Conservation (phyloP, 2,797 vertebrate species). For the Poecilia gillii region DNA sequence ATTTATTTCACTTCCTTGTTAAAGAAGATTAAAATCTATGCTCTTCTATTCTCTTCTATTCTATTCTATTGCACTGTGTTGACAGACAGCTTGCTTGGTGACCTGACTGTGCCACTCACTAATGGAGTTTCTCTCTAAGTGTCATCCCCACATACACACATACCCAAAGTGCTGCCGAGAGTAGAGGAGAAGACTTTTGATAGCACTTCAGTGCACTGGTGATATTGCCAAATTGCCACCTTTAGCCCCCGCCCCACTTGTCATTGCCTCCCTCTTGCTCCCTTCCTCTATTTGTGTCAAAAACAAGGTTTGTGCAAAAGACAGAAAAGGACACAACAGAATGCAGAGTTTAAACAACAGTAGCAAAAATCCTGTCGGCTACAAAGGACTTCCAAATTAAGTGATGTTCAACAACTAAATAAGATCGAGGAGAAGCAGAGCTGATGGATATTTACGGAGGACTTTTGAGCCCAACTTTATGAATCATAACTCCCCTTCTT, state of each 20-base stretch:
- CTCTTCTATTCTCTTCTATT: neutral
- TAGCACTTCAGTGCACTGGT: constrained; percentile 51
- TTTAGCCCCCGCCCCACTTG: constrained; percentile 32
- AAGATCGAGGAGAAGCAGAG: neutral
- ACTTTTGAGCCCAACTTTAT: neutral
- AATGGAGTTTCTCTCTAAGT: constrained; percentile 50
- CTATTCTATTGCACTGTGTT: constrained; percentile 3
- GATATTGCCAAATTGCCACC: constrained; percentile 65
- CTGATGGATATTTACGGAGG: neutral
- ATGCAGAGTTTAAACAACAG: constrained; percentile 11
- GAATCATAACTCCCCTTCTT: neutral
- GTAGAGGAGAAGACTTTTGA: constrained; percentile 39
- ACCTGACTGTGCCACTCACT: constrained; percentile 41
- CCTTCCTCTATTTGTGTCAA: constrained; percentile 32
- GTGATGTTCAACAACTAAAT: neutral
- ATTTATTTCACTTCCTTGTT: neutral
- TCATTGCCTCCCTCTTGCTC: constrained; percentile 9
- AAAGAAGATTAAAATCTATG: neutral
- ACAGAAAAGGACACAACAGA: constrained; percentile 43
- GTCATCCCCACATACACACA: constrained; percentile 19
- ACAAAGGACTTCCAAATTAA: neutral
- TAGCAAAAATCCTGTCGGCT: constrained; percentile 6
- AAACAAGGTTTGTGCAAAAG: constrained; percentile 47
- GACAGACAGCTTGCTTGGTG: constrained; percentile 37
- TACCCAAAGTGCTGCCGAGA: constrained; percentile 19